Base-by-base conservation (phyloP, 2,888 invertebrate species). In the Zootermopsis nevadensis region DNA sequence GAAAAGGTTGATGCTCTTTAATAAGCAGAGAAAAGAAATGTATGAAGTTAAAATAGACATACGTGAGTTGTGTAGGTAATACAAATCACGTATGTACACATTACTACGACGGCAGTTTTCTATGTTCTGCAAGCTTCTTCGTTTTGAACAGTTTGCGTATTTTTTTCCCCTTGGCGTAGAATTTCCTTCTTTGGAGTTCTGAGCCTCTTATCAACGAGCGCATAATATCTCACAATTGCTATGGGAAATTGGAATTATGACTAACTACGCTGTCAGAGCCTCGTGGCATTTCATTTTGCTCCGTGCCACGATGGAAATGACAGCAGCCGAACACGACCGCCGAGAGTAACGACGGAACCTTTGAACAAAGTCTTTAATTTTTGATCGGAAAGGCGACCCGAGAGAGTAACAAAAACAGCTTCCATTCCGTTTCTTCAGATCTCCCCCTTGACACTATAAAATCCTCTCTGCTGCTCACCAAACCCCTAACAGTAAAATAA, bases 291-390 rank as follows among this genome's bases (percentile, higher is more conserved):
- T 19, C 48, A 15, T 48, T 48, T 19, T 12, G 42, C 15, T 8
- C 8, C 19, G 48, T 48, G 19, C 19, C 48, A 19, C 15, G 48
- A 55, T 55, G 55, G 33, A 24, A 79, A 53, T 79, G 55, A 31
- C 79, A 66, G 66, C 48, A 48, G 2, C 48, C 48, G 19, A 48
- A 48, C 48, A 48, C 12, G 48, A 15, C 27, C 66, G 66, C 66
- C 48, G 7, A 30, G 66, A 66, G 30, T 66, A 66, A 66, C 1
- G 2, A 66, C 15, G 66, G 27, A 86, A 85, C 86, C 86, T 87
- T 86, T 86, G 87, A 87, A 86, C 87, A 86, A 86, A 86, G 86
- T 84, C 86, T 86, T 86, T 87, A 87, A 87, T 87, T 86, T 87
- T 86, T 87, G 86, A 87, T 86, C 86, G 83, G 82, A 84, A 86